A percentile compares a stretch with the other conserved stretches of the same genome.
Evolutionary conservation across 2,797 vertebrate genomes (phyloP).

Genomic region (Intellagama lesueurii): DNA sequence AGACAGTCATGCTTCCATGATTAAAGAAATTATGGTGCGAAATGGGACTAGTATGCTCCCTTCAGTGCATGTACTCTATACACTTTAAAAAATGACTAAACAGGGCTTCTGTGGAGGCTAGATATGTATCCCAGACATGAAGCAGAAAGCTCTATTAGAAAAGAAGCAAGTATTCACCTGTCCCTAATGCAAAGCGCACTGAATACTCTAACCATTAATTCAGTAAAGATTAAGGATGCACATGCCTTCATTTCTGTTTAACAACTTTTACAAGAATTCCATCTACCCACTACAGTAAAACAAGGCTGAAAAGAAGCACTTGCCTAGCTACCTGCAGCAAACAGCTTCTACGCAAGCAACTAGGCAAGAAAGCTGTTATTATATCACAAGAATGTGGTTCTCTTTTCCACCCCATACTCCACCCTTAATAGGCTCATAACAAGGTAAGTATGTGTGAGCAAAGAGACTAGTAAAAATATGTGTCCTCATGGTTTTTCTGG

Average conservation of each 20-base stretch:
- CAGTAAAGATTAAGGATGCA: background rate
- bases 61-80: background rate
- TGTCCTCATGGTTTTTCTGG: background rate
- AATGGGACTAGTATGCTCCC: too few species aligned
- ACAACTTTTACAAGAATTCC: conserved; percentile 27
- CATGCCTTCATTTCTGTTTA: background rate
- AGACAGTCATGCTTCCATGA: too few species aligned
- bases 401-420: background rate
- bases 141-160: background rate
- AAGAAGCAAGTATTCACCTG: background rate
- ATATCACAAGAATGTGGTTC: background rate
- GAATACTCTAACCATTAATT: background rate
- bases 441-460: background rate
- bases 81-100: background rate
- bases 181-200: background rate
- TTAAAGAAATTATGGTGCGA: too few species aligned
- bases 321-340: background rate
- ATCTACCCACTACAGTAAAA: background rate
- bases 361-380: background rate
- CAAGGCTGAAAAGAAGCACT: background rate
- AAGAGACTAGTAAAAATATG: background rate
- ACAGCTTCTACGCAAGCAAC: background rate
- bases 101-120: background rate
- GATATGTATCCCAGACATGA: background rate
- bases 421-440: background rate